Evolutionary conservation across 2,797 vertebrate genomes (phyloP).

Genomic region (Allobates femoralis): DNA sequence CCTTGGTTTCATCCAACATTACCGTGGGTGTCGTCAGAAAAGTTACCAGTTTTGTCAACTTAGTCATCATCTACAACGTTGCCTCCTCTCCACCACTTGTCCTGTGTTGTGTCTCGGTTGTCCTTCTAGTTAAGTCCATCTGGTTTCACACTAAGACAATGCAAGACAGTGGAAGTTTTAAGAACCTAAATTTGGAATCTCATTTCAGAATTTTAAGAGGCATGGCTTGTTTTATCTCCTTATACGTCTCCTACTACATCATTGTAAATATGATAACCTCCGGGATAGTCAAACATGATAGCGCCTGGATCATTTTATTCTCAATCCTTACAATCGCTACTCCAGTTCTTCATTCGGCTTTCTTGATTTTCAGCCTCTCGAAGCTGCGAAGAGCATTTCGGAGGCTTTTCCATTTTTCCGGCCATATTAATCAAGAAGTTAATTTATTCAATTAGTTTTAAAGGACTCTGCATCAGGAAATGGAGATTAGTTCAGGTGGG

Average conservation of each 20-base stretch:
- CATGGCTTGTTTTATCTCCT: not conserved
- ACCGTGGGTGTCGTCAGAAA: not conserved
- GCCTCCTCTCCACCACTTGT: constrained; percentile 1
- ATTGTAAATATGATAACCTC: constrained; percentile 12
- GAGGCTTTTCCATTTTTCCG: not conserved
- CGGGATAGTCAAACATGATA: not conserved
- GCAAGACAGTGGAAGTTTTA: not conserved
- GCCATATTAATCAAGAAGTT: not conserved
- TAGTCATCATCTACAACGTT: not conserved
- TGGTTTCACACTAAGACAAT: not conserved
- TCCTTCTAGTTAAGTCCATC: not conserved
- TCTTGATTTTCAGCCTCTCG: not conserved
- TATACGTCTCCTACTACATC: constrained; percentile 1
- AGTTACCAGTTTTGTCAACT: not conserved
- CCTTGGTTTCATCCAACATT: not conserved
- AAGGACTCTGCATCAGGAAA: not conserved
- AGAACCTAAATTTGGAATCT: not conserved
- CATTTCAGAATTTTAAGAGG: constrained; percentile 6
- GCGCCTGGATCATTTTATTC: not conserved
- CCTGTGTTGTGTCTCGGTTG: not conserved
- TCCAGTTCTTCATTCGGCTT: not conserved
- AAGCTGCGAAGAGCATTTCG: not conserved
- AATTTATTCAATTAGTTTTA: not conserved
- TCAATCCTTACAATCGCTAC: not conserved
- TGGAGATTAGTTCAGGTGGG: not conserved